Evolutionary conservation across 2,113 vertebrate genomes (phyloP), one percentile per base, ranked within the genome.

Genomic region (Elachura formosa): DNA sequence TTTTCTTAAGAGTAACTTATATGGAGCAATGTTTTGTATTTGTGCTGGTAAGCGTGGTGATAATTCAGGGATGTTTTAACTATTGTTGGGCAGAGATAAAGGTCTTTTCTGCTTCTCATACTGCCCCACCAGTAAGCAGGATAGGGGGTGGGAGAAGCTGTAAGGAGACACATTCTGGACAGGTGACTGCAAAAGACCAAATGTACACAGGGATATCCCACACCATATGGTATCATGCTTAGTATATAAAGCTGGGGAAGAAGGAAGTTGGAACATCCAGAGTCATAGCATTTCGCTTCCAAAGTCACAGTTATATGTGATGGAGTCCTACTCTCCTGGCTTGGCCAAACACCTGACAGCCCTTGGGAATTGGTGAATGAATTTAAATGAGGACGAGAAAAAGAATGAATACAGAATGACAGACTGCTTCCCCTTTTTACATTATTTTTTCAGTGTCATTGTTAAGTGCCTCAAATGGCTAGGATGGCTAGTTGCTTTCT

Each of bases 281-380:
- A 59, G 19, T 67, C 11, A 29, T 10, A 26, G 5, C 5, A 23
- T 46, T 73, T 58, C 4, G 45, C 28, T 52, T 38, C 29, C n/a
- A 9, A 45, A 67, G 17, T 29, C 13, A 25, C 0, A 0, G 23
- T 52, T 38, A 74, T 9, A 4, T 20, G 38, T 25, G 16, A n/a
- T 5, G 20, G 9, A 81, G 6, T 14, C 28, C 9, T 52, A 4
- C 16, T 67, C 25, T 45, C n/a, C 23, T n/a, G 45, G 16, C 9
- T 40, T 31, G 38, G 9, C 45, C 45, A 24, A 81, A 59, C 20
- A 12, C 29, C 25, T 67, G n/a, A 24, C 38, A 46, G 25, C 20
- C n/a, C 8, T 5, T 31, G 45, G 38, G 24, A 89, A 52, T 6
- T 12, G 28, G 7, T 59, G 13, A 67, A 52, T 14, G 9, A 74